Evolutionary conservation across 2,888 invertebrate genomes (phyloP).

Genomic region (Drosophila koepferae): DNA sequence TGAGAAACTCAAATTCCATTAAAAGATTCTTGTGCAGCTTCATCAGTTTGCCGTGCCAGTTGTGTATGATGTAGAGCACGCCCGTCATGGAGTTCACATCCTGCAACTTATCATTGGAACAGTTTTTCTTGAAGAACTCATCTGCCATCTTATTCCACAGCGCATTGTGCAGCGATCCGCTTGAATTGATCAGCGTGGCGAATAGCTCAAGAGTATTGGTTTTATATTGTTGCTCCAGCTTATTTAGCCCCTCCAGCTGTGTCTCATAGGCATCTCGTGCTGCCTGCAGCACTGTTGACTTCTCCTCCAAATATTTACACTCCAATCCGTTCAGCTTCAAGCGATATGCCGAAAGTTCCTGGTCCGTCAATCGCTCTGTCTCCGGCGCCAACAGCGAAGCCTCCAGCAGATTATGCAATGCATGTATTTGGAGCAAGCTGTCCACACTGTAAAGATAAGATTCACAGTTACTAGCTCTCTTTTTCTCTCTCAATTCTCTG

Average conservation of each 20-base stretch:
- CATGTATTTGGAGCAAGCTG: constrained; percentile 89
- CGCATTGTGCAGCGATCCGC: constrained; percentile 32
- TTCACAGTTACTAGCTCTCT: neutral
- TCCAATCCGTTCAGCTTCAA: constrained; percentile 86
- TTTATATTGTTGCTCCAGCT: constrained; percentile 12
- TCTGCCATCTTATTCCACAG: constrained; percentile 76
- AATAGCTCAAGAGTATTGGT: constrained; percentile 44
- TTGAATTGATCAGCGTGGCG: constrained; percentile 50
- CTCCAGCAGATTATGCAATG: constrained; percentile 88
- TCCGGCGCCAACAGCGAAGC: constrained; percentile 69
- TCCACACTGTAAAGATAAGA: constrained; percentile 86
- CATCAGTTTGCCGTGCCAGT: constrained; percentile 76
- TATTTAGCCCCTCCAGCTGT: constrained; percentile 23
- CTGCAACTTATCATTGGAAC: constrained; percentile 42
- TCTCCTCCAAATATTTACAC: constrained; percentile 86
- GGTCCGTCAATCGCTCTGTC: neutral
- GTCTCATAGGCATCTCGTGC: constrained; percentile 57
- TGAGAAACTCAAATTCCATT: constrained; percentile 67
- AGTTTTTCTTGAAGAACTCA: constrained; percentile 61
- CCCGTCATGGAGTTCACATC: constrained; percentile 51
- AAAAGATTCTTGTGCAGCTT: constrained; percentile 48
- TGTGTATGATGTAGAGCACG: constrained; percentile 65
- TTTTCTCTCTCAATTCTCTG: neutral
- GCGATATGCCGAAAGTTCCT: constrained; percentile 45
- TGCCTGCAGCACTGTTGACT: constrained; percentile 63